phyloP scores from a whole-genome alignment of 2,113 vertebrate species.

The Ptychochromis oligacanthus region DNA sequence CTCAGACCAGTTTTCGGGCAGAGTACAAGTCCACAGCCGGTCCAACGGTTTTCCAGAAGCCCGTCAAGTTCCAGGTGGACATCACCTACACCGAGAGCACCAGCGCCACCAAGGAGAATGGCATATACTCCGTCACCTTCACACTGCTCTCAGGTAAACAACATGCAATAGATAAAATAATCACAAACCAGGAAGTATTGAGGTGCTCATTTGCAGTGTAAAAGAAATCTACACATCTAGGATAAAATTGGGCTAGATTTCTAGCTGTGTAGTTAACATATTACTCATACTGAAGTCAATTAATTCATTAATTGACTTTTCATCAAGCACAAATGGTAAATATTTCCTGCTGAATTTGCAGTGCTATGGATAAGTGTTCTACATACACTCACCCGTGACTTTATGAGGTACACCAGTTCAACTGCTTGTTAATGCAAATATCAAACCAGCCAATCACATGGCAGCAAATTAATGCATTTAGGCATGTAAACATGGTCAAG shows the following conservation, averaged over 20 bases:
- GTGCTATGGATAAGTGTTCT: too few relatives aligned
- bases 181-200: background rate
- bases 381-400: too few relatives aligned
- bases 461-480: background rate
- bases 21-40: conserved; percentile 98
- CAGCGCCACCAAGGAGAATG: conserved; percentile 92
- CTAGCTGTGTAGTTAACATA: too few relatives aligned
- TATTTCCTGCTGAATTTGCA: too few relatives aligned
- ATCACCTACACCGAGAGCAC: conserved; percentile 98
- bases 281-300: too few relatives aligned
- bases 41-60: conserved; percentile 98
- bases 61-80: conserved; percentile 98
- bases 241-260: too few relatives aligned
- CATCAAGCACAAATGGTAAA: too few relatives aligned
- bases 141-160: conserved; percentile 94
- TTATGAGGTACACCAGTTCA: too few relatives aligned
- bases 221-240: too few relatives aligned
- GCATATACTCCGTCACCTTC: conserved; percentile 99
- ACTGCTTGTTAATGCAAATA: too few relatives aligned
- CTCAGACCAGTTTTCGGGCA: conserved; percentile 97
- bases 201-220: too few relatives aligned
- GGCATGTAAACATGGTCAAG: background rate
- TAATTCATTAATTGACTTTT: too few relatives aligned
- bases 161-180: background rate
- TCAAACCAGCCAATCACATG: background rate